Base-by-base conservation (phyloP, 2,113 vertebrate genomes). In the Gila orcuttii region DNA sequence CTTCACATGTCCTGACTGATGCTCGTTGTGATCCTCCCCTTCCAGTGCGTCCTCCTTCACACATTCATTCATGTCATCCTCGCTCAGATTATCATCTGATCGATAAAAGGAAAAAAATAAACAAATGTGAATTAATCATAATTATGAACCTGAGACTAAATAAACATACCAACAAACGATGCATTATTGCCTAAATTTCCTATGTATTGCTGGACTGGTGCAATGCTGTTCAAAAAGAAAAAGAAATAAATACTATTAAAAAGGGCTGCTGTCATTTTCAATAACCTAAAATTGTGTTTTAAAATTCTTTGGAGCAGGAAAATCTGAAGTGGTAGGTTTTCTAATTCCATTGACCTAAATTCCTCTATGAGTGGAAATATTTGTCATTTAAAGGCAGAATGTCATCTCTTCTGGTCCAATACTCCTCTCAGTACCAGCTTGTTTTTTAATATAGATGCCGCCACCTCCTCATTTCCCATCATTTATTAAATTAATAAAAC, bases 21-120 rank as follows among this genome's bases (percentile, higher is more conserved):
- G 94, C 88, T 82, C 94, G 21, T 83, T 93, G 10, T 80, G 88
- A 11, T 95, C 94, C 55, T 92, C 93, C 25, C 94, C 95, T 0
- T 92, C 79, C 45, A 95, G 85, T 15, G 91, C 91, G 6, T 95
- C 95, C 85, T 99, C 98, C 90, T 93, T 96, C 75, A 95, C 96
- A 92, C 97, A 95, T 86, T 98, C 96, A 83, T 94, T 97, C 62
- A 97, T 92, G 82, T 98, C 97, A 89, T 99, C 97, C 92, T 99
- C 98, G 31, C 98, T 99, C 89, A 97, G 96, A 89, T 98, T 96
- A 77, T 96, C 97, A 85, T 96, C 98, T 99, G 91, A 59, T n/a
- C 52, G 17, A 84, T 33, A 42, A 52, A 4, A 39, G 39, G 4
- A 23, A 52, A 85, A 31, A 36, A 62, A 21, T 13, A 13, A 57